Base-by-base conservation (phyloP, 2,113 vertebrate genomes). In the Vidua macroura region DNA sequence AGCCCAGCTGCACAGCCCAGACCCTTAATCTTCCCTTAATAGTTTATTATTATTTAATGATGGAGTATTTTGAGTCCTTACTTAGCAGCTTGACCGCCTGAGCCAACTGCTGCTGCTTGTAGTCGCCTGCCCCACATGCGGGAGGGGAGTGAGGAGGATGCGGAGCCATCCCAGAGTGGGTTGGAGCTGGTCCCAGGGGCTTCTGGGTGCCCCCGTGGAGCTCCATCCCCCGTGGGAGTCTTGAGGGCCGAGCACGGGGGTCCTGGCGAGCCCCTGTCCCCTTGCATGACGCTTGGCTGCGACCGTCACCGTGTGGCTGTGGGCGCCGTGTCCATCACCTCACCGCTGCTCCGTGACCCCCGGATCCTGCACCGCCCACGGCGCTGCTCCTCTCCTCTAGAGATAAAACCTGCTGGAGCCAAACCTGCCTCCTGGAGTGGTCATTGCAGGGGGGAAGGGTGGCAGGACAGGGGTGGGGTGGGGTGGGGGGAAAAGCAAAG, bases 321-420 rank as follows among this genome's bases (percentile, higher is more conserved):
- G 1, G 48, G 43, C 21, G 15, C 76, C 2, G 8, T 53, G 86
- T 52, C 62, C 0, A 0, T 80, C 78, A 73, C 67, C 67, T 66
- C 93, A 31, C 46, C 1, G 3, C 70, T 62, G 87, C 88, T 90
- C 83, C 3, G 37, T 88, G 79, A 79, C 5, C 33, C 39, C n/a
- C 1, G 2, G 7, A 74, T 44, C 88, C 63, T 5, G 41, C 77
- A 37, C 88, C 0, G 2, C 55, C 41, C 1, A 0, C 0, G 5
- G 93, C 0, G 1, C 95, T 43, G 74, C 89, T 84, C 31, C 46
- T 84, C 46, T 91, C 91, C 82, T 89, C 78, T 94, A 94, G 92
- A 94, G 72, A 96, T 97, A 96, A 97, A 97, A 93, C 64, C 64
- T 5, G 56, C 87, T 95, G 96, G 85, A 94, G 85, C 72, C 87